A percentile compares a stretch with the other conserved stretches of the same genome.
Evolutionary conservation across 2,888 invertebrate genomes (phyloP).

Genomic region (Xylocampa areola): DNA sequence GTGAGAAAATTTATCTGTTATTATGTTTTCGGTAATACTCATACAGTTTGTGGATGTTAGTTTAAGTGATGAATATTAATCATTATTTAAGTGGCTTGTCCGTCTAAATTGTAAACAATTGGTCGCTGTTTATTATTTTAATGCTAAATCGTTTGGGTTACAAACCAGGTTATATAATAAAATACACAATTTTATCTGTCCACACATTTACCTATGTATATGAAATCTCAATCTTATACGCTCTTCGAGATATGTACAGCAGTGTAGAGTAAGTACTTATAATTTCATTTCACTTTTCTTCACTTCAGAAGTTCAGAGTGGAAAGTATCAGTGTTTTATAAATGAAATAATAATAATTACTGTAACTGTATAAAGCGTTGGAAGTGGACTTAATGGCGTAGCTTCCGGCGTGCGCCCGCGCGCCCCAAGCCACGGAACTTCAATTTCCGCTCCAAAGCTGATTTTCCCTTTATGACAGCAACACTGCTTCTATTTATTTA

Average conservation of each 20-base stretch:
- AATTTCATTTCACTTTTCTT: background rate
- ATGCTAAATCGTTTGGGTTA: conserved; percentile 15
- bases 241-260: no score
- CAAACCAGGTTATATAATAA: no score
- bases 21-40: conserved; percentile 64
- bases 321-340: conserved; percentile 51
- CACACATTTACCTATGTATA: no score
- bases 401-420: conserved; percentile 78
- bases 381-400: conserved; percentile 75
- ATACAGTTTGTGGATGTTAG: conserved; percentile 37
- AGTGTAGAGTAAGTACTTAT: no score
- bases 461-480: conserved; percentile 79
- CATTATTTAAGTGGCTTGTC: conserved; percentile 43
- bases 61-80: conserved; percentile 46
- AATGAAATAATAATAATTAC: conserved; percentile 70
- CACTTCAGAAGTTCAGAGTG: conserved; percentile 7
- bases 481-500: conserved; percentile 67
- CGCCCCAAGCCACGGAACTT: conserved; percentile 80
- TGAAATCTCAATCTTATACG: no score
- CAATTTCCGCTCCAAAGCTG: conserved; percentile 83
- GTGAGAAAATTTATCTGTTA: conserved; percentile 70
- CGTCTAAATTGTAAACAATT: conserved; percentile 44
- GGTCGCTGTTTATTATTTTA: conserved; percentile 27
- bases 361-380: conserved; percentile 65
- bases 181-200: no score